Conservation (phyloP, 2,888 invertebrate genomes). For the Pseudococcus viburni region DNA sequence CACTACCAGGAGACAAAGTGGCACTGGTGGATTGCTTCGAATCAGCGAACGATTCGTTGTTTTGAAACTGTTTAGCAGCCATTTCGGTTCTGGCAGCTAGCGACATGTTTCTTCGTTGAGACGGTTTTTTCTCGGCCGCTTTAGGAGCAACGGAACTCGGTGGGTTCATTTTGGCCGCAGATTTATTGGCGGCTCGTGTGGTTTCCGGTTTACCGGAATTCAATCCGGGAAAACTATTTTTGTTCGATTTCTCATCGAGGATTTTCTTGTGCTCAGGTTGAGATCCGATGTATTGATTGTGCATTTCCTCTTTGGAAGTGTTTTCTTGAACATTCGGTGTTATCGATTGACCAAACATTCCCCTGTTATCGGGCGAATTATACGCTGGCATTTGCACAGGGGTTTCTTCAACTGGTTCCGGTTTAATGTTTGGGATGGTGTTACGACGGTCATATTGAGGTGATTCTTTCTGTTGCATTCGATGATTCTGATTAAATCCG, state of each 20-base stretch:
- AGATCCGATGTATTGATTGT: conserved; percentile 1
- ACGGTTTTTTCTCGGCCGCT: conserved; percentile 11
- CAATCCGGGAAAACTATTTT: background rate
- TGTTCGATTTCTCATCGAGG: conserved; percentile 26
- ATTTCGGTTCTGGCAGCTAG: background rate
- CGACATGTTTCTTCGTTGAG: background rate
- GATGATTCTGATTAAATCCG: conserved; percentile 22
- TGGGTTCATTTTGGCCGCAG: background rate
- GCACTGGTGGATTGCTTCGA: background rate
- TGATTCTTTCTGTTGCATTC: conserved; percentile 16
- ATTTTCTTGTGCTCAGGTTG: conserved; percentile 2
- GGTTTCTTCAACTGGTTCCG: background rate
- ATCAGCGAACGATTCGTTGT: background rate
- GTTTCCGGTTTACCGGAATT: background rate
- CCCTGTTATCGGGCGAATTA: background rate
- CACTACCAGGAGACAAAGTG: background rate
- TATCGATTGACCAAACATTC: background rate
- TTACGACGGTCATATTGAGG: conserved; percentile 20
- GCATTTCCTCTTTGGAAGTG: background rate
- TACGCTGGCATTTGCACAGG: background rate
- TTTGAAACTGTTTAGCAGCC: conserved; percentile 35
- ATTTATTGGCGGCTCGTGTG: background rate
- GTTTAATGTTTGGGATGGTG: background rate
- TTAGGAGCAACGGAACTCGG: conserved; percentile 8
- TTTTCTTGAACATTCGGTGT: conserved; percentile 4